Evolutionary conservation across 1,140 invertebrate species (phyloP).

Genomic region (Meteorus sp.): DNA sequence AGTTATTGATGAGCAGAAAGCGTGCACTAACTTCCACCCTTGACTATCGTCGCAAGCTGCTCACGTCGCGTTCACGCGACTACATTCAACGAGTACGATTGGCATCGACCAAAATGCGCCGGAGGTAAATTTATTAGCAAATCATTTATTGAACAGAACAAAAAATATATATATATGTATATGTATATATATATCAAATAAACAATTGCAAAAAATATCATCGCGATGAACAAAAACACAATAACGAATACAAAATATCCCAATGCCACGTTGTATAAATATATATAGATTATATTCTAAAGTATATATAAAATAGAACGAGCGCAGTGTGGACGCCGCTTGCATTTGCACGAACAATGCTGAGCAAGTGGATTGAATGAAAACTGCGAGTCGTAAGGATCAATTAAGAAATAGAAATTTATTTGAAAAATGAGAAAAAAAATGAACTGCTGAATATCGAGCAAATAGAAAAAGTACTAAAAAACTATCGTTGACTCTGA

Average conservation of each 20-base stretch:
- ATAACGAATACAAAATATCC: too few species aligned
- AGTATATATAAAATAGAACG: neutral
- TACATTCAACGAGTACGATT: slow-evolving; percentile 56
- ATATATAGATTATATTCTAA: slow-evolving; percentile 30
- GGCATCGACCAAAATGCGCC: slow-evolving; percentile 52
- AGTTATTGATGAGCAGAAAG: slow-evolving; percentile 49
- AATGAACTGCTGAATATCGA: too few species aligned
- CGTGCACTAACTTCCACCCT: slow-evolving; percentile 45
- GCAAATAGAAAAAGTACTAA: too few species aligned
- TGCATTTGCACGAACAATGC: neutral
- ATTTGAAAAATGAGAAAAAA: too few species aligned
- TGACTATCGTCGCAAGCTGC: slow-evolving; percentile 55
- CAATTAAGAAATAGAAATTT: too few species aligned
- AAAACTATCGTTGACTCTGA: too few species aligned
- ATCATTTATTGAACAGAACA: slow-evolving; percentile 43
- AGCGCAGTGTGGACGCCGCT: neutral
- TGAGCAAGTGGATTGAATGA: slow-evolving; percentile 1
- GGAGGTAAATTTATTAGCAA: slow-evolving; percentile 55
- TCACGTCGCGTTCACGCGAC: slow-evolving; percentile 52
- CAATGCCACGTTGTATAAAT: slow-evolving; percentile 35
- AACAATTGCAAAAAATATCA: slow-evolving; percentile 23
- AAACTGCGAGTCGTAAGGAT: too few species aligned
- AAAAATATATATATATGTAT: too few species aligned
- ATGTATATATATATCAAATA: too few species aligned
- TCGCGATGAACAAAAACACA: neutral